Evolutionary conservation across 2,888 invertebrate genomes (phyloP).

Genomic region (Adineta ricciae): DNA sequence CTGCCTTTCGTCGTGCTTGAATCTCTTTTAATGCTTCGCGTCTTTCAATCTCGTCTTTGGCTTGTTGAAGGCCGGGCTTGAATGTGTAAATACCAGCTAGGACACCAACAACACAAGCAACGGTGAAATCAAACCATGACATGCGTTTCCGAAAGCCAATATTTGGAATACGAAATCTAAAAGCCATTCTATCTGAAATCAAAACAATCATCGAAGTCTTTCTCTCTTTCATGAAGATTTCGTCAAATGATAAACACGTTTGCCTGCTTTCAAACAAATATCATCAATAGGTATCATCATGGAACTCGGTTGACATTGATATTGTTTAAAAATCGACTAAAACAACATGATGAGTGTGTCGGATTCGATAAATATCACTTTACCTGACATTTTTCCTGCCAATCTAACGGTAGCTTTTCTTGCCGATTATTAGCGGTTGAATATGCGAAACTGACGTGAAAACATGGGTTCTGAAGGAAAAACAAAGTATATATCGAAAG

Average conservation of each 20-base stretch:
- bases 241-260: background rate
- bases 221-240: background rate
- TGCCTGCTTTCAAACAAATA: conserved; percentile 6
- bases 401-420: background rate
- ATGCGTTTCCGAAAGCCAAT: background rate
- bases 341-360: background rate
- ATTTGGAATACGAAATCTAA: background rate
- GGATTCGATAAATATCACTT: no score
- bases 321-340: background rate
- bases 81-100: background rate
- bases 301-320: background rate
- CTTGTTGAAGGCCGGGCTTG: background rate
- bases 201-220: background rate
- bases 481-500: no score
- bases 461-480: background rate
- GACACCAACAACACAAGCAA: background rate
- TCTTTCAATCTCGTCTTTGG: background rate
- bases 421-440: background rate
- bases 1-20: background rate
- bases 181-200: background rate
- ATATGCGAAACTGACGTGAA: background rate
- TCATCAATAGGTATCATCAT: background rate
- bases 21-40: conserved; percentile 17
- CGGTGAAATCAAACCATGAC: background rate
- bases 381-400: background rate